Evolutionary conservation across 1,140 invertebrate genomes (phyloP).

Genomic region (Drosophila murphyi): DNA sequence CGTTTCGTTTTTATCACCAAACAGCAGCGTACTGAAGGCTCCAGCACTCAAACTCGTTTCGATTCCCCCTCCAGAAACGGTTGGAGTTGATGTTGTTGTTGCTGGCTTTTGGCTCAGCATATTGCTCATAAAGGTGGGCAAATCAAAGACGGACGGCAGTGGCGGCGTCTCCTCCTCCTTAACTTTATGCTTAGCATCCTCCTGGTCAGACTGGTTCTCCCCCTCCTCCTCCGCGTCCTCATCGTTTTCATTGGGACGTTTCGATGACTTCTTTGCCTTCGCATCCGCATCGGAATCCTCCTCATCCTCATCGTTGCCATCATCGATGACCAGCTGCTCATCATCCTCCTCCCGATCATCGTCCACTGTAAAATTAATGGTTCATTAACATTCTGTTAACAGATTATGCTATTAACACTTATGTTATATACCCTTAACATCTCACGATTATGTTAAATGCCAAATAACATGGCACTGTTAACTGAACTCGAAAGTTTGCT

Average conservation of each 20-base stretch:
- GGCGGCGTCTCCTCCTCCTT: slow-evolving; percentile 37
- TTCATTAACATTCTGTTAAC: background rate
- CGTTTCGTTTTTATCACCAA: slow-evolving; percentile 41
- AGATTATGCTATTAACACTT: background rate
- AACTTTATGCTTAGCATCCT: slow-evolving; percentile 3
- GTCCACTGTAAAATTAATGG: slow-evolving; percentile 54
- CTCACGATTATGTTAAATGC: background rate
- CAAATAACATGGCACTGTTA: background rate
- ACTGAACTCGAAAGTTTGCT: background rate
- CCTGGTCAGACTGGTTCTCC: background rate
- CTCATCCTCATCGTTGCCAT: slow-evolving; percentile 64
- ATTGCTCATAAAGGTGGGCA: slow-evolving; percentile 72
- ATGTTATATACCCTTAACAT: background rate
- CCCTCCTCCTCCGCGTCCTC: slow-evolving; percentile 24
- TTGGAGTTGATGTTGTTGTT: background rate
- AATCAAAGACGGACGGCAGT: slow-evolving; percentile 65
- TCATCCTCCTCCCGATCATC: slow-evolving; percentile 78
- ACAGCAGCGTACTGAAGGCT: slow-evolving; percentile 40
- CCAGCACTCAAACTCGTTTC: background rate
- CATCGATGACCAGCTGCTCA: slow-evolving; percentile 76
- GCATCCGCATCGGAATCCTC: slow-evolving; percentile 42
- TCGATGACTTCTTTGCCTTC: slow-evolving; percentile 24
- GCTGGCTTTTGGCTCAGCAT: slow-evolving; percentile 45
- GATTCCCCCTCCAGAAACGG: background rate
- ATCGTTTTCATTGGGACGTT: slow-evolving; percentile 41